These are phyloP conservation scores for Prorops nasuta DNA, from an alignment of 1,140 invertebrate genomes.

Conservation along the genomic window DNA sequence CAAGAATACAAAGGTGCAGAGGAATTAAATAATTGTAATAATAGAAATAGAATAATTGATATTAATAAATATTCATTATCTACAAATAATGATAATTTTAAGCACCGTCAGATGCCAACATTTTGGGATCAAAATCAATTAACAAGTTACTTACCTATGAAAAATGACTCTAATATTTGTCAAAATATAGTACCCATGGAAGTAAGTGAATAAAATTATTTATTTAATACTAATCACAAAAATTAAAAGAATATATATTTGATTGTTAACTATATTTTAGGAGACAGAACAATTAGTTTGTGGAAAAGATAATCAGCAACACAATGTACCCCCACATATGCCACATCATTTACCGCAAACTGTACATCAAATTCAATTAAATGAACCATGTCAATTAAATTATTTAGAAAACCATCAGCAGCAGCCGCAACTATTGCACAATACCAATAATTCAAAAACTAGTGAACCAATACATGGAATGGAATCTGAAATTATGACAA, in stretches of 20 bases:
- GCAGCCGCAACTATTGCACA: too few species aligned
- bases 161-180: conserved; percentile 38
- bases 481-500: too few species aligned
- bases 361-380: conserved; percentile 14
- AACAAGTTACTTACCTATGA: conserved; percentile 38
- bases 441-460: too few species aligned
- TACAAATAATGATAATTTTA: conserved; percentile 47
- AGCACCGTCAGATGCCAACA: conserved; percentile 48
- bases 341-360: conserved; percentile 19
- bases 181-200: conserved; percentile 33
- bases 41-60: conserved; percentile 30
- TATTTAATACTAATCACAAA: neutral
- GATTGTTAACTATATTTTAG: too few species aligned
- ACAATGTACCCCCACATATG: conserved; percentile 17
- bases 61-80: conserved; percentile 46
- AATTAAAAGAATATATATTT: neutral
- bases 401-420: neutral
- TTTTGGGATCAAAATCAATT: conserved; percentile 50
- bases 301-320: conserved; percentile 26
- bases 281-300: conserved; percentile 21
- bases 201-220: conserved; percentile 19
- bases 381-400: conserved; percentile 13
- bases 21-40: conserved; percentile 38
- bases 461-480: too few species aligned
- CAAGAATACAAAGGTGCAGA: conserved; percentile 48